Evolutionary conservation across 2,888 invertebrate species (phyloP).

Genomic region (Cetonia aurata): DNA sequence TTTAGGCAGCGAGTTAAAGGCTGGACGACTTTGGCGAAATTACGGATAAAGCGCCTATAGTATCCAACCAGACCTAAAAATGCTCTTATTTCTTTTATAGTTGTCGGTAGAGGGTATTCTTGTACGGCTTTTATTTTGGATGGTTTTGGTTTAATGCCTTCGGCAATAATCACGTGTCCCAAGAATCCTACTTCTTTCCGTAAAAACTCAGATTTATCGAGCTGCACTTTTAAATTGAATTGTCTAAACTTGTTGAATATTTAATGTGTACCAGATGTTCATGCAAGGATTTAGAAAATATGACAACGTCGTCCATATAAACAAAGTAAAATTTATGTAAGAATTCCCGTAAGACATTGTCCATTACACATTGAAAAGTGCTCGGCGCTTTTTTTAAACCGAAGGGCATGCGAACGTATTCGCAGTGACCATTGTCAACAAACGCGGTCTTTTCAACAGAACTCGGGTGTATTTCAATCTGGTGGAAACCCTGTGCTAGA

Average conservation of each 20-base stretch:
- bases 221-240: slow-evolving; percentile 42
- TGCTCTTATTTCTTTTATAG: slow-evolving; percentile 43
- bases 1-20: slow-evolving; percentile 30
- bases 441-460: slow-evolving; percentile 48
- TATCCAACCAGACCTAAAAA: slow-evolving; percentile 41
- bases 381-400: slow-evolving; percentile 43
- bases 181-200: slow-evolving; percentile 41
- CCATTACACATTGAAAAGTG: slow-evolving; percentile 45
- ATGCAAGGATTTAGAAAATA: slow-evolving; percentile 40
- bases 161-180: slow-evolving; percentile 41
- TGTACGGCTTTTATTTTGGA: slow-evolving; percentile 32
- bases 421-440: slow-evolving; percentile 45
- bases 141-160: slow-evolving; percentile 46
- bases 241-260: slow-evolving; percentile 42
- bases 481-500: slow-evolving; percentile 54
- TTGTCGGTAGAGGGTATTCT: slow-evolving; percentile 43
- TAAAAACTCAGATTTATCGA: slow-evolving; percentile 44
- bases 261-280: slow-evolving; percentile 40
- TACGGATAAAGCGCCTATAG: slow-evolving; percentile 40
- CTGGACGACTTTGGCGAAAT: slow-evolving; percentile 41
- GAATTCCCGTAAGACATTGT: slow-evolving; percentile 37
- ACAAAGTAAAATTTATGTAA: slow-evolving; percentile 43
- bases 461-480: slow-evolving; percentile 53
- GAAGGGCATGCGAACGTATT: slow-evolving; percentile 45
- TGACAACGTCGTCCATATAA: slow-evolving; percentile 45